Percentiles rank a stretch among this genome's conserved stretches.
These are phyloP conservation scores for Abrostola tripartita DNA, from an alignment of 2,888 invertebrate genomes.

Conservation along the genomic window DNA sequence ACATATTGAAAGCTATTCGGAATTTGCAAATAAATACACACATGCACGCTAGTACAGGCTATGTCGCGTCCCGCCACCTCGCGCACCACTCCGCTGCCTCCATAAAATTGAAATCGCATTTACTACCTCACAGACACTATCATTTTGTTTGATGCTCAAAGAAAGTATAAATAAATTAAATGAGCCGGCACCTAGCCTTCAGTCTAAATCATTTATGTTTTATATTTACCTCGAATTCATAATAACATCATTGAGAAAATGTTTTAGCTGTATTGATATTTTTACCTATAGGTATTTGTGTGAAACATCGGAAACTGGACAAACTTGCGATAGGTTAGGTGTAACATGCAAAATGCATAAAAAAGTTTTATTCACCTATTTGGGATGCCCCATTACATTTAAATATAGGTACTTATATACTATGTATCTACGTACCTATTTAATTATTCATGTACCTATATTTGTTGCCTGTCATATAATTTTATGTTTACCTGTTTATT, in stretches of 20 bases:
- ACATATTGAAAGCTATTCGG: constrained; percentile 87
- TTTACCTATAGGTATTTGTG: too few relatives aligned
- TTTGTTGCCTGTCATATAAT: constrained; percentile 8
- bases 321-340: constrained; percentile 53
- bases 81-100: constrained; percentile 74
- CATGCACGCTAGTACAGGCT: constrained; percentile 71
- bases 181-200: constrained; percentile 5
- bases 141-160: constrained; percentile 67
- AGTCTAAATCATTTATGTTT: constrained; percentile 40
- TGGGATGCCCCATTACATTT: constrained; percentile 61
- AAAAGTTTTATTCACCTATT: constrained; percentile 73
- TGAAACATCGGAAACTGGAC: constrained; percentile 51
- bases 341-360: constrained; percentile 79
- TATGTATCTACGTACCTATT: too few relatives aligned
- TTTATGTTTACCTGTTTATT: constrained; percentile 14
- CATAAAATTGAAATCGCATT: constrained; percentile 85
- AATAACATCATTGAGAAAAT: constrained; percentile 27
- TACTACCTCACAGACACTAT: constrained; percentile 73
- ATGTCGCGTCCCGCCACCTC: constrained; percentile 68
- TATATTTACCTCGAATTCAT: constrained; percentile 33
- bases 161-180: constrained; percentile 44
- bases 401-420: constrained; percentile 20
- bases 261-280: constrained; percentile 45
- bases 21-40: constrained; percentile 87
- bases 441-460: constrained; percentile 13